A percentile compares a stretch with the other conserved stretches of the same genome.
phyloP scores from a whole-genome alignment of 2,888 invertebrate genomes.

The Colletes collaris region DNA sequence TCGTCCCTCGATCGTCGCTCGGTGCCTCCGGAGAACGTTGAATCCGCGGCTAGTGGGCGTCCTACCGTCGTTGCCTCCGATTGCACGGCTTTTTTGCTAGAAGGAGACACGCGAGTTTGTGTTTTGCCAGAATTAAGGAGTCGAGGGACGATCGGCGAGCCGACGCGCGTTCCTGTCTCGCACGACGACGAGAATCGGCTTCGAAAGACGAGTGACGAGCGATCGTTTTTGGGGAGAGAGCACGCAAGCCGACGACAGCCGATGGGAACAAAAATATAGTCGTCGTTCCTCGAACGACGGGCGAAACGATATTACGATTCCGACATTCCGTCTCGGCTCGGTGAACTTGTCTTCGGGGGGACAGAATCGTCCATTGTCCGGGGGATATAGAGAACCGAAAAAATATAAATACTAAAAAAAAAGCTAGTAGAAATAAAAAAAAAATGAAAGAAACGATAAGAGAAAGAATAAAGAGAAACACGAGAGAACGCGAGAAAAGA shows the following conservation, averaged over 20 bases:
- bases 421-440: constrained; percentile 5
- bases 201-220: background rate
- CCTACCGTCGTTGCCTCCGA: no score
- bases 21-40: background rate
- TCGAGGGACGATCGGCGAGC: constrained; percentile 24
- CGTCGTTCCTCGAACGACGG: constrained; percentile 29
- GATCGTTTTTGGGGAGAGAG: constrained; percentile 12
- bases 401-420: no score
- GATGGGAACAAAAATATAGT: constrained; percentile 12
- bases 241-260: constrained; percentile 10
- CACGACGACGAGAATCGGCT: background rate
- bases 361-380: constrained; percentile 58
- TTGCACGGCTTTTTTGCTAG: no score
- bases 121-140: background rate
- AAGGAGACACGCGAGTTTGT: background rate
- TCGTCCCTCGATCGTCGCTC: constrained; percentile 41
- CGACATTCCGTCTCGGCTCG: constrained; percentile 38
- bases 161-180: constrained; percentile 5
- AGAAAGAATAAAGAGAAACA: constrained; percentile 34
- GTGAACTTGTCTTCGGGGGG: constrained; percentile 52
- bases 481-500: constrained; percentile 67
- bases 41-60: no score
- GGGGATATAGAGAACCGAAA: constrained; percentile 38
- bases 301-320: constrained; percentile 18
- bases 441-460: constrained; percentile 25